Evolutionary conservation across 1,140 invertebrate genomes (phyloP), one percentile per base, ranked within the genome.

Genomic region (Leguminivora glycinivorella): DNA sequence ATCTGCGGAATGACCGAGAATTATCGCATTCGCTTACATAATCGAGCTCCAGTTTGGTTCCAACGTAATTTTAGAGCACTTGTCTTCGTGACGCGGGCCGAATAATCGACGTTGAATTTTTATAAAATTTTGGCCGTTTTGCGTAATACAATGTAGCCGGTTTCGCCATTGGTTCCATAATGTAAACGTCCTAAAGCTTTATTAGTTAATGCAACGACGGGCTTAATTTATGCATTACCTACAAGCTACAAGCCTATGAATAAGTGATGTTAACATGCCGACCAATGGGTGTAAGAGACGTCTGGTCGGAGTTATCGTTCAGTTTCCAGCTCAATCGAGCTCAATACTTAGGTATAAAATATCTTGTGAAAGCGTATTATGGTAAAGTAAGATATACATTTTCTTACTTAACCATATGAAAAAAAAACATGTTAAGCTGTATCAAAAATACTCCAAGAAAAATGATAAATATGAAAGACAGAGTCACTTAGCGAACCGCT

Each of bases 51-150:
- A 78, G 72, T 81, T 83, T 70, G 68, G 69, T 75, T 78, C 78
- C 68, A 70, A 78, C 72, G 77, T 75, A 82, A 82, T 87, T 82
- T 82, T 83, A 87, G 81, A 85, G 76, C 78, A 82, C 79, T 83
- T 80, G 80, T 78, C 72, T 80, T 71, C 72, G 74, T 79, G 76
- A 82, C 75, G 77, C 73, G 75, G 78, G 67, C 68, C 68, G 75
- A 79, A 80, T 83, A 81, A 81, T 83, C 72, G 72, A 74, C 72
- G 74, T 73, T 76, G 72, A 76, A 80, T 84, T 85, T 84, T 85
- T 67, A 75, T 82, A 83, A 83, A 81, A 80, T 78, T 86, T 83
- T 77, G 81, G 71, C 38, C 71, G 43, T 70, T 78, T 89, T 85
- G 70, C 82, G 80, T 80, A 86, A 88, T 63, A 66, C 56, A 72